Percentiles rank a stretch among this genome's conserved stretches.
Conservation (phyloP, 1,140 invertebrate species). For the Lasaia peninsularis region DNA sequence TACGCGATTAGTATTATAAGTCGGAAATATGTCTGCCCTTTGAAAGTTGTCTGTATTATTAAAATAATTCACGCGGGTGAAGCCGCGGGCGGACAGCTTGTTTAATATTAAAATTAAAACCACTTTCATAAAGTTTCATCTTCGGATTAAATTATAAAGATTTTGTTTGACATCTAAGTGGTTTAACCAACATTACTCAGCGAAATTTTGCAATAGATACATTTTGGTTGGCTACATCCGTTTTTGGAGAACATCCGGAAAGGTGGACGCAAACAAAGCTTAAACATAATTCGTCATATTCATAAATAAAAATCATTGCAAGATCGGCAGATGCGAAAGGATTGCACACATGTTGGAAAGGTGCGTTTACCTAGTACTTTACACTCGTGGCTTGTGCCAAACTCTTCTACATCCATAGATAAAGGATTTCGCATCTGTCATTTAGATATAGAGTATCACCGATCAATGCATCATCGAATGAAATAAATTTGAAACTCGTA, state of each 20-base stretch:
- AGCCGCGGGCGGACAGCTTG: too few relatives aligned
- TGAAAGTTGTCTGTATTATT: too few relatives aligned
- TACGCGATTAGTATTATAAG: too few relatives aligned
- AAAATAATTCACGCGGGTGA: too few relatives aligned
- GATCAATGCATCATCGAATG: not conserved
- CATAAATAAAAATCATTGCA: constrained; percentile 75
- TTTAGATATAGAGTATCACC: not conserved
- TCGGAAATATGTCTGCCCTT: too few relatives aligned
- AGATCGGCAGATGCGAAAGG: constrained; percentile 73
- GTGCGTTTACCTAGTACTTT: constrained; percentile 43
- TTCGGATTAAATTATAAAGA: not conserved
- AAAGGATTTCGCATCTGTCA: constrained; percentile 39
- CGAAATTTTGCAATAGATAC: constrained; percentile 25
- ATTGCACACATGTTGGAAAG: constrained; percentile 72
- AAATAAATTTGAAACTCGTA: not conserved
- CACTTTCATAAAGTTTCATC: too few relatives aligned
- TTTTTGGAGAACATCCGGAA: constrained; percentile 64
- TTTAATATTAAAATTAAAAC: too few relatives aligned
- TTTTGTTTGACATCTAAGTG: constrained; percentile 3
- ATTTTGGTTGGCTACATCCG: constrained; percentile 56
- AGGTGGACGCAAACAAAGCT: constrained; percentile 64
- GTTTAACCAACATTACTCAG: constrained; percentile 13
- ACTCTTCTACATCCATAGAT: constrained; percentile 30
- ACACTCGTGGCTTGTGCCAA: constrained; percentile 61
- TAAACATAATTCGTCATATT: constrained; percentile 73